Percentiles rank a stretch among this genome's conserved stretches.
Evolutionary conservation across 2,797 vertebrate genomes (phyloP).

Genomic region (Tragopan temminckii): DNA sequence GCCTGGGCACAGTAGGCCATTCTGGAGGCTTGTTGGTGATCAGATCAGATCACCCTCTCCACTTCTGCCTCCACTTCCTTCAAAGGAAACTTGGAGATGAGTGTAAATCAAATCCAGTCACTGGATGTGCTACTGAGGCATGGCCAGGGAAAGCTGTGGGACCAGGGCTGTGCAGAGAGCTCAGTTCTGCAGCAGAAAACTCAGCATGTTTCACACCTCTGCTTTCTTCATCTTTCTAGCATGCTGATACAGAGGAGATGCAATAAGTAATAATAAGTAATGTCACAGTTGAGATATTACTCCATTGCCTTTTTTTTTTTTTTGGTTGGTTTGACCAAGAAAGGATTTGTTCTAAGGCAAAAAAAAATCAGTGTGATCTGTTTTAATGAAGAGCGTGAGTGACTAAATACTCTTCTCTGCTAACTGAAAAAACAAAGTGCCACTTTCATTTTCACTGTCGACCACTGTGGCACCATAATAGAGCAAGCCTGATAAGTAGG

Average conservation of each 20-base stretch:
- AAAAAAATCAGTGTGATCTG: background rate
- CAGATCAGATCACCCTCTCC: background rate
- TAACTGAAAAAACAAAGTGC: background rate
- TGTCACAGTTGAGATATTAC: background rate
- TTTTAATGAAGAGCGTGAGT: background rate
- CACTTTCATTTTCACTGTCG: background rate
- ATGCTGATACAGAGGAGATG: background rate
- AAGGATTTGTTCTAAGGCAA: background rate
- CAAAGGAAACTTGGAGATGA: background rate
- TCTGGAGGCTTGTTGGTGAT: background rate
- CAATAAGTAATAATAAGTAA: background rate
- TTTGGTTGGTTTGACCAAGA: background rate
- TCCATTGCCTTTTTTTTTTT: background rate
- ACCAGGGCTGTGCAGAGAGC: background rate
- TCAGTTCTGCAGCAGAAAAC: background rate
- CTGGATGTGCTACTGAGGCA: background rate
- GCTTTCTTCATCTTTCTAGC: background rate
- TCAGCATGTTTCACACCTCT: background rate
- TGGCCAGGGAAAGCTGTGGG: background rate
- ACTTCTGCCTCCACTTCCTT: background rate
- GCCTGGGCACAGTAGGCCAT: background rate
- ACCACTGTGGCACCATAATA: rapidly evolving
- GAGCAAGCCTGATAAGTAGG: background rate
- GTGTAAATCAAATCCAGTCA: background rate
- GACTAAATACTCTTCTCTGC: background rate